These are phyloP conservation scores for Aphodius granarius DNA, from an alignment of 2,888 invertebrate species.

Conservation along the genomic window DNA sequence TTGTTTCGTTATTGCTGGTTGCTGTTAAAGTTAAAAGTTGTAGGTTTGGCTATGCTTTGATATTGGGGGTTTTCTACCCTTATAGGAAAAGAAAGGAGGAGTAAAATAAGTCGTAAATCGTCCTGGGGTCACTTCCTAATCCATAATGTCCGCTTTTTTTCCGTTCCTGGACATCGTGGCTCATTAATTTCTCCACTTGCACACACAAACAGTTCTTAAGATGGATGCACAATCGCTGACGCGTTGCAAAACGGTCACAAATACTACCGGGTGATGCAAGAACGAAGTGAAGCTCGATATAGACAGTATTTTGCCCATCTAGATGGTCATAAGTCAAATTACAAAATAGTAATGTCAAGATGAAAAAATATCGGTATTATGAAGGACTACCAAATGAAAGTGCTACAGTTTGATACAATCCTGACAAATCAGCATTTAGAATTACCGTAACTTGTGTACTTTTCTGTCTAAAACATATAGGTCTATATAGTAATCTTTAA, in stretches of 20 bases:
- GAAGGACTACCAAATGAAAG: too few relatives aligned
- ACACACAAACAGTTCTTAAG: conserved; percentile 2
- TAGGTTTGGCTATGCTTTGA: background rate
- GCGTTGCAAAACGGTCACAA: background rate
- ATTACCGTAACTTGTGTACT: too few relatives aligned
- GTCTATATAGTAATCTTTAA: too few relatives aligned
- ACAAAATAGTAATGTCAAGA: too few relatives aligned
- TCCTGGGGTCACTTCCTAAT: conserved; percentile 9
- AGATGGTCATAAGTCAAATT: too few relatives aligned
- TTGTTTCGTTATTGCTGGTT: background rate
- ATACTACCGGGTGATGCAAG: background rate
- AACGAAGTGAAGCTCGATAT: background rate
- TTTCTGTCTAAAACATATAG: too few relatives aligned
- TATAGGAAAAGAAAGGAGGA: background rate
- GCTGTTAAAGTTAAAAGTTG: background rate
- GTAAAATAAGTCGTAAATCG: conserved; percentile 9
- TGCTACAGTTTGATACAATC: too few relatives aligned
- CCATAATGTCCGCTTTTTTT: conserved; percentile 1
- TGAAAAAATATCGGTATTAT: too few relatives aligned
- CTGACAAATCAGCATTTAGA: too few relatives aligned
- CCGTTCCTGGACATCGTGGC: conserved; percentile 1
- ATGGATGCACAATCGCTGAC: background rate
- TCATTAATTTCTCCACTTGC: conserved; percentile 10
- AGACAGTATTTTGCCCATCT: too few relatives aligned
- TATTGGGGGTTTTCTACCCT: background rate